Percentiles rank a stretch among this genome's conserved stretches.
Evolutionary conservation across 2,113 vertebrate species (phyloP).

Genomic region (Gobiocypris rarus): DNA sequence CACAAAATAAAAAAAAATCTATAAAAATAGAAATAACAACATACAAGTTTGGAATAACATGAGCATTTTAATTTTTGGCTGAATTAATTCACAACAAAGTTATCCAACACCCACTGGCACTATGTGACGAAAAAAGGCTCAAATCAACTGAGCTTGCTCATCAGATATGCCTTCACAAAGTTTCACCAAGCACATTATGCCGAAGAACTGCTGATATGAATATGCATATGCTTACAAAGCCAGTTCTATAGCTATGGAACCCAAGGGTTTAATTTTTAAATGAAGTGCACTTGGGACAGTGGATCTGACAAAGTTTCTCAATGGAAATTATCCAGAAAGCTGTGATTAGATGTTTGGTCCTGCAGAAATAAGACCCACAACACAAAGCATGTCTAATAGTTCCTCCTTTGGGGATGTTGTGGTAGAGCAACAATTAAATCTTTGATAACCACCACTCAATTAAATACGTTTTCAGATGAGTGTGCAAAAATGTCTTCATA

Average conservation of each 20-base stretch:
- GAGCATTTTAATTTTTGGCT: neutral
- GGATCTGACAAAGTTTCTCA: neutral
- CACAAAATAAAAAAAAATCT: no score
- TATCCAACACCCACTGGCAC: neutral
- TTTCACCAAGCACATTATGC: neutral
- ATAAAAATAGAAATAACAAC: no score
- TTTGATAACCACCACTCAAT: neutral
- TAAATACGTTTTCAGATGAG: neutral
- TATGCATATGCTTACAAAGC: slow-evolving; percentile 9
- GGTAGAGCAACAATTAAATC: neutral
- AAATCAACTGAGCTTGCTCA: slow-evolving; percentile 10
- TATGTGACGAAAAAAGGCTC: neutral
- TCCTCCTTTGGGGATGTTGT: neutral
- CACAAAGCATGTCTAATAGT: neutral
- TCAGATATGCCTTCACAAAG: slow-evolving; percentile 11
- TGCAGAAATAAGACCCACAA: neutral
- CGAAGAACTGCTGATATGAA: slow-evolving; percentile 11
- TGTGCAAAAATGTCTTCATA: neutral
- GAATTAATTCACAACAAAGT: slow-evolving; percentile 11
- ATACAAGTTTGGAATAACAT: neutral
- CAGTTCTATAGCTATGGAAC: neutral
- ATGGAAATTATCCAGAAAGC: neutral
- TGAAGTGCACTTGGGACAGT: neutral
- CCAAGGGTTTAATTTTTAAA: neutral
- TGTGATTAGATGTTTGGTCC: neutral